Evolutionary conservation across 2,113 vertebrate genomes (phyloP), one percentile per base, ranked within the genome.

Genomic region (Bombycilla garrulus): DNA sequence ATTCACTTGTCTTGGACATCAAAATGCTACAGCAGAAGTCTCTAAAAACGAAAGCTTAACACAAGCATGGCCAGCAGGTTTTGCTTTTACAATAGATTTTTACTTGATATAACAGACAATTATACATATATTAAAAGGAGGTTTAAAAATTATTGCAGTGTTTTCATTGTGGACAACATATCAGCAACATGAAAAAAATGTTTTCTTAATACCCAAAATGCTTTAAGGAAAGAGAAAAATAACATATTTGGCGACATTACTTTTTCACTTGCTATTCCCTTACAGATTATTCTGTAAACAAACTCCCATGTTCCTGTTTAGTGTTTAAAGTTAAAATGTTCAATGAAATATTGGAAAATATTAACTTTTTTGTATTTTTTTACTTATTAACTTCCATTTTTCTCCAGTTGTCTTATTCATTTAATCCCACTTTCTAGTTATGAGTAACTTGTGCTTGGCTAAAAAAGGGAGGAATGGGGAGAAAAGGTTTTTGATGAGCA

Each of bases 171-270:
- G 16, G 21, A 38, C 21, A 85, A 45, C 6, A 17, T 12, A 35
- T 29, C 38, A 51, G 10, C 5, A 1, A 70, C 11, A 56, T 50
- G 81, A 15, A 57, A 85, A 85, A 84, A 65, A 42, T 12, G 3
- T 50, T 3, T 4, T 48, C 73, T 74, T 36, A 44, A 42, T 74
- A 26, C 24, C 11, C 25, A 35, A 54, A 56, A 9, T 31, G 7
- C 40, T 86, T 93, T 57, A 79, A 79, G 5, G 11, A 66, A 50
- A 42, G 8, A 77, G 79, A 64, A 64, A 71, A 77, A 25, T 3
- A 60, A 47, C 0, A 4, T 11, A 15, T 70, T 29, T 48, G 11
- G 15, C 4, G 65, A 54, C 21, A 26, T 12, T 38, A 10, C 0
- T 57, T 87, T 81, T 81, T 69, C 31, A 62, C 2, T 57, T 35